Conservation (phyloP, 1,140 invertebrate genomes). For the Agrypnia vestita region DNA sequence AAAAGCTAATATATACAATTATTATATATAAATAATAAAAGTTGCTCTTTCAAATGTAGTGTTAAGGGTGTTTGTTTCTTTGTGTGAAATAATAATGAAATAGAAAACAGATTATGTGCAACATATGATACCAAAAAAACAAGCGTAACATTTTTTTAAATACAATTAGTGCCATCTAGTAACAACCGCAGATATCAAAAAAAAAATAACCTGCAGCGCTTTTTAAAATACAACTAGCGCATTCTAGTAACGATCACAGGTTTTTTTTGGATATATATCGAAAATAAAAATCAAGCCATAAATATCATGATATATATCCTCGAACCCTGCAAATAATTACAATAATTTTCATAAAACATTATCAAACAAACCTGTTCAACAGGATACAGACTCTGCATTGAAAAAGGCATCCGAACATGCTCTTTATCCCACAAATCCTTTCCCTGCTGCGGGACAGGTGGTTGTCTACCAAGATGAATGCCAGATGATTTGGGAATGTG, state of each 20-base stretch:
- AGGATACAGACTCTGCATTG: constrained; percentile 83
- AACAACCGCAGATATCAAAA: too few relatives aligned
- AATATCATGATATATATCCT: too few relatives aligned
- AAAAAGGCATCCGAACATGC: constrained; percentile 90
- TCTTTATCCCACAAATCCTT: constrained; percentile 84
- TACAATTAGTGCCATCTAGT: too few relatives aligned
- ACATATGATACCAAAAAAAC: neutral
- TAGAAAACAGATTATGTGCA: neutral
- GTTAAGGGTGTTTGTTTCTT: neutral
- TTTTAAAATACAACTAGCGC: too few relatives aligned
- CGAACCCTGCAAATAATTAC: too few relatives aligned
- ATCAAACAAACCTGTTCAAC: constrained; percentile 66
- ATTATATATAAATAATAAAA: too few relatives aligned
- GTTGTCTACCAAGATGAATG: constrained; percentile 64
- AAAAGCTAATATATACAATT: too few relatives aligned
- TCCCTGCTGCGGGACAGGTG: constrained; percentile 78
- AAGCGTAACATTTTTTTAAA: neutral
- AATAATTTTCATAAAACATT: constrained; percentile 1
- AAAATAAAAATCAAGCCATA: too few relatives aligned
- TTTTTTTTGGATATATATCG: too few relatives aligned
- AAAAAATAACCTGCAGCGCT: too few relatives aligned
- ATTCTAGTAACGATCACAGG: too few relatives aligned
- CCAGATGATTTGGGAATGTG: constrained; percentile 68
- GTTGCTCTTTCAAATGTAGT: too few relatives aligned
- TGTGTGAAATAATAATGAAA: neutral